Base-by-base conservation (phyloP, 1,140 invertebrate species). In the Papilio xuthus region DNA sequence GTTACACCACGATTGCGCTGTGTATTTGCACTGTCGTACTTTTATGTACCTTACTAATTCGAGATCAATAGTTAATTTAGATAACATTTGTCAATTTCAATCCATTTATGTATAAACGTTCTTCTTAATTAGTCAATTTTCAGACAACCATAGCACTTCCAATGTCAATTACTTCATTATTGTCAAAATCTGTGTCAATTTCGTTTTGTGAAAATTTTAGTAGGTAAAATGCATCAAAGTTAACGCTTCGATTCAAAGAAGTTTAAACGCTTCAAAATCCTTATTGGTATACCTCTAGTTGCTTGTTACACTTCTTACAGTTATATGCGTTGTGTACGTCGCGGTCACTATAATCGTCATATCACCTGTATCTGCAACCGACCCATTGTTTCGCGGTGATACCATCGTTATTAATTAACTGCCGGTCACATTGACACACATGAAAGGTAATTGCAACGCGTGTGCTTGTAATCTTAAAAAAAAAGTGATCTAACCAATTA, bases 1-100 rank as follows among this genome's bases (percentile, higher is more conserved):
- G 80, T 47, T 74, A 77, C 81, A 82, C 82, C 75, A 78, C 70
- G 60, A 63, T 28, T 67, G 60, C 2, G 4, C 4, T 26, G 56
- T 60, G 56, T 67, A 67, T 67, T 67, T 67, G 60, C 60, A 67
- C 26, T 67, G 60, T 67, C 13, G 26, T 28, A 67, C 60, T 67
- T 8, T 28, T 67, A 4, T 67, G 32, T 47, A 63, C 42, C n/a
- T 41, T 77, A 77, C 74, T 75, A 75, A 50, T 79, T 2, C 26
- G 3, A 63, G 23, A 28, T 28, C 26, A 15, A 13, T 15, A 28
- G 26, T 67, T 32, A 10, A 1, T 67, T 13, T 28, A 28, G 12
- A 67, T 67, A 67, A 28, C 4, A 32, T 28, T 28, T 67, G 15
- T n/a, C 50, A n/a, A 53, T 53, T 53, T 7, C 1, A 20, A 20